These are phyloP conservation scores for Phalacrocorax aristotelis DNA, from an alignment of 2,113 vertebrate species.

Conservation along the genomic window DNA sequence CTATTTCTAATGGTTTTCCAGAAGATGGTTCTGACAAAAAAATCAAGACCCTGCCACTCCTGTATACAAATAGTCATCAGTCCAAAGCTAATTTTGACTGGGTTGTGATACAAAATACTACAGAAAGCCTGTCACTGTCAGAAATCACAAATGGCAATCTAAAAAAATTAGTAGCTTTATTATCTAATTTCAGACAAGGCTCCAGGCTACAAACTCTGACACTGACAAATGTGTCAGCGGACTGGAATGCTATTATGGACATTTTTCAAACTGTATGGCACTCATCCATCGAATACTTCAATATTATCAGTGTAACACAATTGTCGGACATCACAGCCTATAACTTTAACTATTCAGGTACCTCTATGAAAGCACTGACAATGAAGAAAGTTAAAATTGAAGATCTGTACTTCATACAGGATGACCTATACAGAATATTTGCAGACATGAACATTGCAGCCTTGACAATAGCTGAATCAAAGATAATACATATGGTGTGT, in stretches of 20 bases:
- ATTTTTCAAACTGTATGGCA: conserved; percentile 67
- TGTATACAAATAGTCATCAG: conserved; percentile 37
- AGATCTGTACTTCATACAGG: conserved; percentile 71
- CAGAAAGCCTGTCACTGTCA: conserved; percentile 71
- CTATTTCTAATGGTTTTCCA: conserved; percentile 19
- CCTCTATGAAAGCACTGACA: conserved; percentile 73
- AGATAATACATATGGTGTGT: conserved; percentile 85
- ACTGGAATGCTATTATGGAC: conserved; percentile 66
- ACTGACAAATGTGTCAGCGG: conserved; percentile 66
- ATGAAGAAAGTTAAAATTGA: neutral
- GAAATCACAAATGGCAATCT: conserved; percentile 42
- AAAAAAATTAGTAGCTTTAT: neutral
- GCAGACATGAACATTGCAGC: conserved; percentile 77
- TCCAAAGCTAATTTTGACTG: neutral
- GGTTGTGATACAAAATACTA: conserved; percentile 48
- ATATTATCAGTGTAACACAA: neutral
- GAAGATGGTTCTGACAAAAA: conserved; percentile 60
- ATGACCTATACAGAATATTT: conserved; percentile 76
- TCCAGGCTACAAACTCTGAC: conserved; percentile 60
- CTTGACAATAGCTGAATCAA: conserved; percentile 69
- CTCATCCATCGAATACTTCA: conserved; percentile 69
- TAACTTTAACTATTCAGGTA: neutral
- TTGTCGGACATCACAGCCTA: fast-evolving
- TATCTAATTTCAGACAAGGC: conserved; percentile 12
- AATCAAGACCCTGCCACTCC: conserved; percentile 33